phyloP scores from a whole-genome alignment of 2,113 vertebrate species.

The Zapornia atra region DNA sequence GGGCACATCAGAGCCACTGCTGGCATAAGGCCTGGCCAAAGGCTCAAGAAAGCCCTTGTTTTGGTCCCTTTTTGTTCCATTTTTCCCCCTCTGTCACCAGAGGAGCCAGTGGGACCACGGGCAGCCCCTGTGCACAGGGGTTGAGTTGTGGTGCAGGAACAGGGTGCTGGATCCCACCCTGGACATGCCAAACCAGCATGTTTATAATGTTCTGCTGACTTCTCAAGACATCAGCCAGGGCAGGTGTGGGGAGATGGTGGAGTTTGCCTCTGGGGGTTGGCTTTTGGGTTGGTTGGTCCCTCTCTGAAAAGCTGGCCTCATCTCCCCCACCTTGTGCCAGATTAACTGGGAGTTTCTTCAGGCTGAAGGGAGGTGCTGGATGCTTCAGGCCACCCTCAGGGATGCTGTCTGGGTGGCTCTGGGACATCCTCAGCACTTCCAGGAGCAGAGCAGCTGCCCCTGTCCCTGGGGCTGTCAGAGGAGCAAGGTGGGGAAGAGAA shows the following conservation, averaged over 20 bases:
- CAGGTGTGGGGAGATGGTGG: neutral
- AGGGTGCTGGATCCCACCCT: neutral
- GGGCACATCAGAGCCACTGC: neutral
- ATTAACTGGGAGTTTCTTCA: neutral
- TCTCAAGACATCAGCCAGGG: neutral
- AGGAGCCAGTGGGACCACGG: neutral
- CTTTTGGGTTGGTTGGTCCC: neutral
- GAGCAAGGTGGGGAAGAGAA: neutral
- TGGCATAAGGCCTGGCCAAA: neutral
- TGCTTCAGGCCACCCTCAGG: neutral
- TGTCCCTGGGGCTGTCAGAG: neutral
- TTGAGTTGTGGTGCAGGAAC: neutral
- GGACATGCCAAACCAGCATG: rapidly evolving
- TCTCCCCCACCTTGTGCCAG: neutral
- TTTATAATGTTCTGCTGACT: neutral
- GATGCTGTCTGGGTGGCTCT: neutral
- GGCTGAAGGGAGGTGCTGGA: neutral
- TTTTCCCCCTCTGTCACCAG: neutral
- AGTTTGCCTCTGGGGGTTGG: neutral
- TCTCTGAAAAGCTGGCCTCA: neutral
- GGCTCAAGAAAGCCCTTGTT: neutral
- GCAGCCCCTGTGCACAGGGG: neutral
- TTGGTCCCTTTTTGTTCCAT: neutral
- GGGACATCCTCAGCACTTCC: neutral
- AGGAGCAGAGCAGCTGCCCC: neutral